Base-by-base conservation (phyloP, 2,888 invertebrate species). In the Cerastis rubricosa region DNA sequence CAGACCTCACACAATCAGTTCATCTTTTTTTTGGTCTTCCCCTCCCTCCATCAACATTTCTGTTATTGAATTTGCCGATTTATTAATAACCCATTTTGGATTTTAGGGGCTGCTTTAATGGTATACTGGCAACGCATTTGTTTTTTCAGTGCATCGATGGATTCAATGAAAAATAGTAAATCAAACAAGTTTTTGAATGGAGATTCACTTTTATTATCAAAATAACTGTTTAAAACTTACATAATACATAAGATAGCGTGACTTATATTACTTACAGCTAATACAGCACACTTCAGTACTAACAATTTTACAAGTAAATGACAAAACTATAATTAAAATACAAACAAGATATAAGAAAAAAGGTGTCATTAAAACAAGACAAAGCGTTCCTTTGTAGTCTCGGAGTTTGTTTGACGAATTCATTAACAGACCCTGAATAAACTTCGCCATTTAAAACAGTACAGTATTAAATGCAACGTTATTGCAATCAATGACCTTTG, bases 351-450 rank as follows among this genome's bases (percentile, higher is more conserved):
- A 49, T 63, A 47, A 22, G 57, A 66, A 81, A 80, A 71, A 63
- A 0, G 29, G 29, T 64, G 40, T 64, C n/a, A 49, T 68, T 71
- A 59, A 77, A 68, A 82, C 83, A 77, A 83, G 78, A 64, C 35
- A 68, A 57, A 74, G 14, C 22, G 61, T 80, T 82, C 68, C 54
- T 80, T 80, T 75, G 64, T 85, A 74, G 61, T 78, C 65, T 71
- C 75, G 11, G 43, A 75, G 59, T 67, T 76, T 79, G 74, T 76
- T 85, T 84, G 68, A 72, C 49, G 47, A 74, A 74, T 72, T 74
- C 17, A 74, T 83, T 71, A 57, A 51, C 69, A 45, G 66, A 82
- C 35, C 35, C 70, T 63, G 61, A 76, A 74, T 51, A 74, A 83
- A 74, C 43, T n/a, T 11, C 43, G 49, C 49, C 71, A 66, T 75